Base-by-base conservation (phyloP, 2,888 invertebrate genomes). In the Andrena bicolor region DNA sequence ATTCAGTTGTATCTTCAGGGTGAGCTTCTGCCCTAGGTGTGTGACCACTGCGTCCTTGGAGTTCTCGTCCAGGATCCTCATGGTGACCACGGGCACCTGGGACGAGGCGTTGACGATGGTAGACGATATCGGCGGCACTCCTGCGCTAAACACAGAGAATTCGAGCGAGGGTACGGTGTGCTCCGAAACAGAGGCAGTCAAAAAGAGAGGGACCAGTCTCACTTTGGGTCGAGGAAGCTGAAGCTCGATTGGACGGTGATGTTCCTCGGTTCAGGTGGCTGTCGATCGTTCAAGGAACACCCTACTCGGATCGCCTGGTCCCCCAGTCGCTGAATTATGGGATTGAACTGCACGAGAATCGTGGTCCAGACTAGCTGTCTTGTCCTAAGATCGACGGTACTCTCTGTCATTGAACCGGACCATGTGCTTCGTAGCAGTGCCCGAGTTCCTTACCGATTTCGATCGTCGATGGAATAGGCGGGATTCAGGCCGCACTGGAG, bases 301-400 rank as follows among this genome's bases (percentile, higher is more conserved):
- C 97, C 97, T 5, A 97, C 96, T 89, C 97, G 96, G 76, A 98
- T 96, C 89, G 97, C 96, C 77, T 97, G 96, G 94, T 98, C 98
- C 0, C 97, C 97, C 79, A 97, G 96, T 20, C 97, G 97, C 94
- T 98, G 98, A 79, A 98, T 97, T 86, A 97, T 96, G 0, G 96
- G 96, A 94, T 98, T 98, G 93, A 97, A 97, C 93, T 98, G 98
- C 70, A 98, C 95, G 90, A 98, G 96, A 89, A 98, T 95, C 91
- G 97, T 96, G 30, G 96, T 96, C 90, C 97, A 96, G 60, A 97
- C 96, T 91, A 97, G 82, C 0, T 90, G 86, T 1, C 89, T 95
- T 2, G 97, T 97, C 90, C 97, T 97, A 28, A 0, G 20, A 23
- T n/a, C 28, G 2, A 71, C 26, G 10, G 26, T 72, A 20, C 8